phyloP scores from a whole-genome alignment of 2,888 invertebrate genomes.

The Meiosimyza decipiens region DNA sequence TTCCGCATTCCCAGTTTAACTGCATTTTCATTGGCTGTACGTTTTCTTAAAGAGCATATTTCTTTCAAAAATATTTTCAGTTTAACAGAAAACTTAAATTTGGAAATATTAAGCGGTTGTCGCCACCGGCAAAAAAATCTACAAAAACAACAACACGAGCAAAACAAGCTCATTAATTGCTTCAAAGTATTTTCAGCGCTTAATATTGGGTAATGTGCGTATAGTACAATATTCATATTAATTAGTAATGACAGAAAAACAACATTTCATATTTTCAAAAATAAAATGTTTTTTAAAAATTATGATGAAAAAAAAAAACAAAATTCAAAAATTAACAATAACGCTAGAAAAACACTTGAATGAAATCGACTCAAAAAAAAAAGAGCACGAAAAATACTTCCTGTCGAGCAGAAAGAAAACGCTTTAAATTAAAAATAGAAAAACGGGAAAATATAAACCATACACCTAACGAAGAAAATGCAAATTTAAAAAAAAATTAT shows the following conservation, averaged over 20 bases:
- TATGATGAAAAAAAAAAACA: background rate
- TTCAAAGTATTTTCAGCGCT: background rate
- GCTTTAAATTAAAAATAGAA: background rate
- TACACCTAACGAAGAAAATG: background rate
- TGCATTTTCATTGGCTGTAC: too few relatives aligned
- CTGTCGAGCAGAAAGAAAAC: constrained; percentile 2
- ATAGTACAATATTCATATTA: background rate
- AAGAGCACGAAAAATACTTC: constrained; percentile 1
- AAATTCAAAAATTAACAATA: background rate
- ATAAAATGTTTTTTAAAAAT: constrained; percentile 2
- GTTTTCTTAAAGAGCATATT: too few relatives aligned
- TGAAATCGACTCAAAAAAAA: too few relatives aligned
- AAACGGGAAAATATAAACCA: too few relatives aligned
- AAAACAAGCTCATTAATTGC: constrained; percentile 23
- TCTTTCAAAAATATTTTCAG: too few relatives aligned
- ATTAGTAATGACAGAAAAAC: background rate
- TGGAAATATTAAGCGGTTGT: too few relatives aligned
- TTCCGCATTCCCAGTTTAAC: too few relatives aligned
- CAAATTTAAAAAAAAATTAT: constrained; percentile 5
- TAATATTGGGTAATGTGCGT: too few relatives aligned
- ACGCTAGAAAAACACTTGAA: background rate
- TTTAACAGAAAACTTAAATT: too few relatives aligned
- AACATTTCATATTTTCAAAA: background rate
- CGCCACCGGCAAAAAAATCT: background rate
- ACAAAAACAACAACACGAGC: background rate